A percentile compares a stretch with the other conserved stretches of the same genome.
Evolutionary conservation across 2,113 vertebrate genomes (phyloP).

Genomic region (Halichoerus grypus): DNA sequence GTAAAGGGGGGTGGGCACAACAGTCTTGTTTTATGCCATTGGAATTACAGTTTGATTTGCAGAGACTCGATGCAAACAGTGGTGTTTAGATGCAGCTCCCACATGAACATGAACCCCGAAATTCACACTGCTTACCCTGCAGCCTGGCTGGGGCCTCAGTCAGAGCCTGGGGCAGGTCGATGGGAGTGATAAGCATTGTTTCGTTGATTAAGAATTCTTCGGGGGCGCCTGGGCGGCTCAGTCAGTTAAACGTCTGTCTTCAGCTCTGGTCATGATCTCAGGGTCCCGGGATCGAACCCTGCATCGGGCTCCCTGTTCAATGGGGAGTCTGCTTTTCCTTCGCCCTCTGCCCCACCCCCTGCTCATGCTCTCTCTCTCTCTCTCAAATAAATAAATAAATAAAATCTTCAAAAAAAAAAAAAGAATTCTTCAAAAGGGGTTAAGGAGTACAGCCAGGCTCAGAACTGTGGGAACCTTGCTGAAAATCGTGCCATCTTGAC

Average conservation of each 20-base stretch:
- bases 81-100: background rate
- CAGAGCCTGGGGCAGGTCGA: background rate
- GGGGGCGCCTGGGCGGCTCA: background rate
- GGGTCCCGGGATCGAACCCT: background rate
- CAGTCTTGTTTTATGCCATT: too few relatives aligned
- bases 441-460: too few relatives aligned
- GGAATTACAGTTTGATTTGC: background rate
- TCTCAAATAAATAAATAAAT: background rate
- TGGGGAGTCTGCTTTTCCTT: background rate
- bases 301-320: background rate
- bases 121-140: fast-evolving
- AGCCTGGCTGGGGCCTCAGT: too few relatives aligned
- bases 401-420: background rate
- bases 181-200: fast-evolving
- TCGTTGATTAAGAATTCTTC: background rate
- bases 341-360: background rate
- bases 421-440: background rate
- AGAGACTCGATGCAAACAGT: fast-evolving
- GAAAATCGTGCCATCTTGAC: fast-evolving
- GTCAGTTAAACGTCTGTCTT: background rate
- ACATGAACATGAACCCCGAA: fast-evolving
- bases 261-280: background rate
- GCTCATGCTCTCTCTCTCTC: background rate
- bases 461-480: fast-evolving
- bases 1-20: fast-evolving